phyloP scores from a whole-genome alignment of 2,797 vertebrate genomes.

The Megaceryle alcyon region DNA sequence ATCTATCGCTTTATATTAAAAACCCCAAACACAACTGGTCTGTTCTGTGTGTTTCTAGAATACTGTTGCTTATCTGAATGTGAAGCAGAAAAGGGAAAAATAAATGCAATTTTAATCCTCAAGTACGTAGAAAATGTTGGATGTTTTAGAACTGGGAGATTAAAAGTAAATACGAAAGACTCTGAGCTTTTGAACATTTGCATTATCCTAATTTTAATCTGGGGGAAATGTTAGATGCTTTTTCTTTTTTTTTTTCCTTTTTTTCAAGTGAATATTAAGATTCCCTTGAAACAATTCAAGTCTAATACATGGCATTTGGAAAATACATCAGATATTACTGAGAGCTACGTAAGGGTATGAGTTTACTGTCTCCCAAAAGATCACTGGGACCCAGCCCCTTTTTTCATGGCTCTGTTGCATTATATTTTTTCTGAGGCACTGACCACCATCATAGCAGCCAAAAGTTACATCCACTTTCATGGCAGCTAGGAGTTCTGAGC shows the following conservation, averaged over 20 bases:
- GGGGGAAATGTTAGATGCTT: not conserved
- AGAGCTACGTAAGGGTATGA: not conserved
- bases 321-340: not conserved
- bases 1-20: not conserved
- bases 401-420: not conserved
- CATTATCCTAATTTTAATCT: not conserved
- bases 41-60: not conserved
- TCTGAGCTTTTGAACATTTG: not conserved
- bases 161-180: not conserved
- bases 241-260: not conserved
- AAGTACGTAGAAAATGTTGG: not conserved
- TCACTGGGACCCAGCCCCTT: not conserved
- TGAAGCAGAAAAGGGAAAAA: not conserved
- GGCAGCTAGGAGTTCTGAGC: not conserved
- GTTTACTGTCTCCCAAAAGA: not conserved
- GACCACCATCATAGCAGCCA: not conserved
- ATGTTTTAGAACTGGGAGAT: not conserved
- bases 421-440: not conserved
- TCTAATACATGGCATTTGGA: not conserved
- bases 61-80: not conserved
- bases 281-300: not conserved
- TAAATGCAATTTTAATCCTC: not conserved
- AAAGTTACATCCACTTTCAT: not conserved
- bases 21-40: not conserved
- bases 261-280: not conserved